phyloP scores from a whole-genome alignment of 2,888 invertebrate species.

The Caenorhabditis sp. region DNA sequence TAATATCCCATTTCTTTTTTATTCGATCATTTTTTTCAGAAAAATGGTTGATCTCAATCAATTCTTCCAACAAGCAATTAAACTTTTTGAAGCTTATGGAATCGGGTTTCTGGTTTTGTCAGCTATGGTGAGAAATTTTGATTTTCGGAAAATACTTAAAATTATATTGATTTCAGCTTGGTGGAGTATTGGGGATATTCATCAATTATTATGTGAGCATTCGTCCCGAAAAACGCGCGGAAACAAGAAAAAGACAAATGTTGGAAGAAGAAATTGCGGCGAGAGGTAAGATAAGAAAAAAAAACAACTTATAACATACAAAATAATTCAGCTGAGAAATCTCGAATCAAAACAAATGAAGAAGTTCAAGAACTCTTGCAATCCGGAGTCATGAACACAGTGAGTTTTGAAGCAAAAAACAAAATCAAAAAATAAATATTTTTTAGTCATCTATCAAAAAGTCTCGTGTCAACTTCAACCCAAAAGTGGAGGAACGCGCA shows the following conservation, averaged over 20 bases:
- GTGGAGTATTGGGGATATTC: not conserved
- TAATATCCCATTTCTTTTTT: no score
- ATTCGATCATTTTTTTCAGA: not conserved
- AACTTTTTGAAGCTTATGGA: not conserved
- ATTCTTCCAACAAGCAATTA: not conserved
- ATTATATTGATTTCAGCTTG: conserved; percentile 6
- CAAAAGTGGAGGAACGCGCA: conserved; percentile 18
- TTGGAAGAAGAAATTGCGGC: not conserved
- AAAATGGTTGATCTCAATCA: not conserved
- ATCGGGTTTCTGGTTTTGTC: not conserved
- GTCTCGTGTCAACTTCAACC: conserved; percentile 24
- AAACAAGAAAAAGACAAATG: not conserved
- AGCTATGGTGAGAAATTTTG: not conserved
- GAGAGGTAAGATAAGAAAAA: conserved; percentile 5
- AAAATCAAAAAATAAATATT: not conserved
- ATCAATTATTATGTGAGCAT: conserved; percentile 7
- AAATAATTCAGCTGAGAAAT: not conserved
- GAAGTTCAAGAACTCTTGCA: conserved; percentile 2
- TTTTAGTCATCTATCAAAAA: conserved; percentile 11
- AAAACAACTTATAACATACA: no score
- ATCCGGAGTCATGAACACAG: conserved; percentile 12
- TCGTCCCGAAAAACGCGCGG: not conserved
- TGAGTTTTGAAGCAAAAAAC: not conserved
- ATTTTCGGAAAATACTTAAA: not conserved
- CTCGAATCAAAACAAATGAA: not conserved